Percentiles rank a stretch among this genome's conserved stretches.
These are phyloP conservation scores for Eueremaeus valkanovi DNA, from an alignment of 2,888 invertebrate genomes.

Conservation along the genomic window DNA sequence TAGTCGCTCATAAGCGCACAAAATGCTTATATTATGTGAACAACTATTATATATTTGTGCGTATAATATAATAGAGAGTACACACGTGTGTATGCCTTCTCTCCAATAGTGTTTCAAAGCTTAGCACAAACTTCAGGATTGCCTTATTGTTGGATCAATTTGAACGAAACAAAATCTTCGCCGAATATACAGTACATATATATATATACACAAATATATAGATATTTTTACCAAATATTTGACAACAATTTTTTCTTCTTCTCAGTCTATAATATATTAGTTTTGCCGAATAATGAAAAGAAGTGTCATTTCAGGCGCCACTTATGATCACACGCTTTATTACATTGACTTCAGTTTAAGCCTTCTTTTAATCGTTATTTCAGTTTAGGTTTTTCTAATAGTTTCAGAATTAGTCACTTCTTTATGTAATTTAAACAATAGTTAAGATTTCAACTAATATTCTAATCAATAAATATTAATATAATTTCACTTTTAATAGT, in stretches of 20 bases:
- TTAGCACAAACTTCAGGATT: constrained; percentile 7
- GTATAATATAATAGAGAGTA: constrained; percentile 14
- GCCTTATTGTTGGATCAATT: constrained; percentile 12
- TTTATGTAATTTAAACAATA: no score
- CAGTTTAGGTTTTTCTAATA: no score
- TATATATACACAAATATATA: background rate
- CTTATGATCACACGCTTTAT: background rate
- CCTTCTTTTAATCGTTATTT: no score
- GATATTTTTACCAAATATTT: background rate
- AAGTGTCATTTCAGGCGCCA: constrained; percentile 31
- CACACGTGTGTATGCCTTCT: constrained; percentile 18
- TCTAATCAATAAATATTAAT: no score
- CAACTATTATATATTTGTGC: constrained; percentile 8
- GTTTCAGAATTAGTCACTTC: no score
- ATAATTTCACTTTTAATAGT: no score
- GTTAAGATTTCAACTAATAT: no score
- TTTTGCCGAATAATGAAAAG: constrained; percentile 22
- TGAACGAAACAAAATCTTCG: background rate
- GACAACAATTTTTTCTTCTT: background rate
- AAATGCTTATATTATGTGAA: background rate
- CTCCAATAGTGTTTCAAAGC: constrained; percentile 24
- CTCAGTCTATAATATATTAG: background rate
- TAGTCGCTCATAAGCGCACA: constrained; percentile 1
- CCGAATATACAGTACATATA: no score
- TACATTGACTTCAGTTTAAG: no score